Evolutionary conservation across 2,113 vertebrate species (phyloP).

Genomic region (Delphinus delphis): DNA sequence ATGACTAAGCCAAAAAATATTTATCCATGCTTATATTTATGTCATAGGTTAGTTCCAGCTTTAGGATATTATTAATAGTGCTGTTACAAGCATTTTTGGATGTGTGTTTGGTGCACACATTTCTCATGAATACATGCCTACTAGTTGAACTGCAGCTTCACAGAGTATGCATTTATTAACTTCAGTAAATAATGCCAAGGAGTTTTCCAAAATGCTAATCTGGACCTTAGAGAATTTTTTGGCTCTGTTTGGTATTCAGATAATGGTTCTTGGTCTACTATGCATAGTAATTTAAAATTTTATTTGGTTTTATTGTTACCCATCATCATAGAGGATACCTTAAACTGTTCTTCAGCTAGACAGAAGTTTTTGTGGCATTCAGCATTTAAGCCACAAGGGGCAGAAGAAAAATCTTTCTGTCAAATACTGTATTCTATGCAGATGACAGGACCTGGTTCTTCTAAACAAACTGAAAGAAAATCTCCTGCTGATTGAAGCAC

Average conservation of each 20-base stretch:
- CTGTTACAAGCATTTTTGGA: not conserved
- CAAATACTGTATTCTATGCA: not conserved
- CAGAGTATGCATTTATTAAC: not conserved
- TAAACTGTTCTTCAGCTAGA: conserved; percentile 4
- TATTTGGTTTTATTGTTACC: conserved; percentile 40
- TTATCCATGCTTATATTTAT: not conserved
- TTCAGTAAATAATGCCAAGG: not conserved
- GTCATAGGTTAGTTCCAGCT: not conserved
- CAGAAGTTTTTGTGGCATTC: not conserved
- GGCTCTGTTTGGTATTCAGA: not conserved
- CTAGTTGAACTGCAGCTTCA: not conserved
- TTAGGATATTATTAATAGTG: not conserved
- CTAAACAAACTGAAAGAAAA: conserved; percentile 57
- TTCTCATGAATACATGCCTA: not conserved
- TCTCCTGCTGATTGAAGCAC: conserved; percentile 31
- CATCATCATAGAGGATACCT: not conserved
- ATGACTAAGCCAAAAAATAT: not conserved
- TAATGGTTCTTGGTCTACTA: not conserved
- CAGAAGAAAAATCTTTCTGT: conserved; percentile 23
- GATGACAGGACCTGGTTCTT: conserved; percentile 23
- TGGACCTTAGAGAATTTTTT: not conserved
- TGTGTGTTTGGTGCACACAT: not conserved
- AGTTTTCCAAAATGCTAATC: not conserved
- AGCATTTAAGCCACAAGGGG: conserved; percentile 13
- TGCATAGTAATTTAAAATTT: conserved; percentile 35